Evolutionary conservation across 2,113 vertebrate genomes (phyloP).

Genomic region (Caloenas nicobarica): DNA sequence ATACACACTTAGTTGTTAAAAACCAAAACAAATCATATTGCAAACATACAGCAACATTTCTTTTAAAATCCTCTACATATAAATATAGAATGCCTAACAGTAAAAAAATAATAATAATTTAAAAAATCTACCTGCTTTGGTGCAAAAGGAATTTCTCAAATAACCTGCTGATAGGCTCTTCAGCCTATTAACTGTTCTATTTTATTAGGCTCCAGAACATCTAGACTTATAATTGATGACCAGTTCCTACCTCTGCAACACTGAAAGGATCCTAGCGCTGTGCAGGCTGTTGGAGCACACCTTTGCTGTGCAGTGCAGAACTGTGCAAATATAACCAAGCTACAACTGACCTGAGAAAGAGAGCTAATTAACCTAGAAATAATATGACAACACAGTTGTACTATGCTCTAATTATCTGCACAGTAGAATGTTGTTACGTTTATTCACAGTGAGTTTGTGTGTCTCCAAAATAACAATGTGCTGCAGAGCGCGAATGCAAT

Average conservation of each 20-base stretch:
- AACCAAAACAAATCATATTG: not conserved
- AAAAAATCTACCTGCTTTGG: not conserved
- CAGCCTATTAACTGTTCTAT: not conserved
- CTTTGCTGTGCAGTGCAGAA: not conserved
- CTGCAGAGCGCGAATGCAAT: not conserved
- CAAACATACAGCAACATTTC: not conserved
- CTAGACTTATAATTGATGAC: not conserved
- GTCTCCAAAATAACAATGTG: not conserved
- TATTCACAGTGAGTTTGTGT: not conserved
- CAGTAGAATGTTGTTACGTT: not conserved
- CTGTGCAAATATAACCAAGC: not conserved
- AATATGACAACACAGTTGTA: not conserved
- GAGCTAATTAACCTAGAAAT: not conserved
- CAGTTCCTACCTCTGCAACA: not conserved
- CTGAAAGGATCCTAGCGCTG: not conserved
- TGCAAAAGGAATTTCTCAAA: not conserved
- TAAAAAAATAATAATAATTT: not conserved
- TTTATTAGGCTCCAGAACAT: not conserved
- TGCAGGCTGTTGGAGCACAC: not conserved
- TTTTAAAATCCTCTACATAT: not conserved
- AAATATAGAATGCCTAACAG: not conserved
- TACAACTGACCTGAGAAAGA: not conserved
- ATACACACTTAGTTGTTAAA: not conserved
- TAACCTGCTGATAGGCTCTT: not conserved
- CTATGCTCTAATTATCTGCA: not conserved